Conservation (phyloP, 2,888 invertebrate species). For the Antheraea yamamai region DNA sequence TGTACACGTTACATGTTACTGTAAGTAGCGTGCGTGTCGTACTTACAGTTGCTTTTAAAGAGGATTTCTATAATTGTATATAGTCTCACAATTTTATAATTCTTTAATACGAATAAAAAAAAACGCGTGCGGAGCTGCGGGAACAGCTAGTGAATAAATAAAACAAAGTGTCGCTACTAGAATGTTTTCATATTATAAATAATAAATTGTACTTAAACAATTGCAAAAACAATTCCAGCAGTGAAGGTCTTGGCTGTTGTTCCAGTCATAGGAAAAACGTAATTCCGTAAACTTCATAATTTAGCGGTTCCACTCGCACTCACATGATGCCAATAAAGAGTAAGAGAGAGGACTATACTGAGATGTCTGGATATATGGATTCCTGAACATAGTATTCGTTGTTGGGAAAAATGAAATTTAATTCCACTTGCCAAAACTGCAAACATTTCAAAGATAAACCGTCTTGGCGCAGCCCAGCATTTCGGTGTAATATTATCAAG, state of each 20-base stretch:
- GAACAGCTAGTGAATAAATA: too few species aligned
- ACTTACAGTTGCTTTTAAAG: too few species aligned
- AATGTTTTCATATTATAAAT: too few species aligned
- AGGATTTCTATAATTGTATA: too few species aligned
- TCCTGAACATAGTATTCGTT: background rate
- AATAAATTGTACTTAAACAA: background rate
- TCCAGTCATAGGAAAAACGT: background rate
- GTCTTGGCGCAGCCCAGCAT: background rate
- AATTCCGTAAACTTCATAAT: background rate
- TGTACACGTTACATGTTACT: too few species aligned
- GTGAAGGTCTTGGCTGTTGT: background rate
- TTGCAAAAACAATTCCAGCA: background rate
- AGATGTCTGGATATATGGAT: background rate
- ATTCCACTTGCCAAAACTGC: slow-evolving; percentile 1
- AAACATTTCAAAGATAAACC: slow-evolving; percentile 6
- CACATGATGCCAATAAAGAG: background rate
- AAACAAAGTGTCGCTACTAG: too few species aligned
- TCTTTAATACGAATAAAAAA: too few species aligned
- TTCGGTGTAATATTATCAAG: background rate
- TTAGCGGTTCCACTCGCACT: background rate
- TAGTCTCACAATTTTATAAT: too few species aligned
- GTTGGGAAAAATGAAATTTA: background rate
- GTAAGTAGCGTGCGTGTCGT: too few species aligned
- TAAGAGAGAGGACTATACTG: background rate
- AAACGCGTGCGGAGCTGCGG: too few species aligned